Evolutionary conservation across 2,888 invertebrate species (phyloP).

Genomic region (Epinotia bilunana): DNA sequence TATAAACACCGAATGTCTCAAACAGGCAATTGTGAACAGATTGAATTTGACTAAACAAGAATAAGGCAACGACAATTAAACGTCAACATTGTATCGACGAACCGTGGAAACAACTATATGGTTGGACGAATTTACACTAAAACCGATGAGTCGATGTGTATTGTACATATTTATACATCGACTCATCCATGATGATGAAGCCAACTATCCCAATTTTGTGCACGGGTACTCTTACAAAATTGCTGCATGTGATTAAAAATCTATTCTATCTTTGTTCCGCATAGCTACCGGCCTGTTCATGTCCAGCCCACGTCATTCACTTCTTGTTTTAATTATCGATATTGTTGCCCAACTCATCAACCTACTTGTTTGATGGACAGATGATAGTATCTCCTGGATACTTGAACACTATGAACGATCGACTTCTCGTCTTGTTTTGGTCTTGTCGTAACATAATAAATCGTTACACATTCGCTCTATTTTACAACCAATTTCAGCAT

Average conservation of each 20-base stretch:
- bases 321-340: constrained; percentile 39
- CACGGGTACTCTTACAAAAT: no score
- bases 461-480: constrained; percentile 5
- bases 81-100: no score
- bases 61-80: no score
- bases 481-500: constrained; percentile 17
- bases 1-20: no score
- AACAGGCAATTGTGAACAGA: no score
- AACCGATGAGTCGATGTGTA: no score
- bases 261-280: constrained; percentile 11
- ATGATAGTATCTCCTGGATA: constrained; percentile 37
- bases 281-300: not conserved
- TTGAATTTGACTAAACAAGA: no score
- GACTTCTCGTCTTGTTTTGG: not conserved
- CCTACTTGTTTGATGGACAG: constrained; percentile 39
- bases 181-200: no score
- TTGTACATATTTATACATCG: no score
- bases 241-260: not conserved
- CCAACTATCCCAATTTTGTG: no score
- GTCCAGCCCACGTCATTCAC: constrained; percentile 2
- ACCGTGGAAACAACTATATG: no score
- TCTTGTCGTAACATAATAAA: constrained; percentile 6
- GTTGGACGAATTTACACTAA: no score
- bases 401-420: constrained; percentile 8
- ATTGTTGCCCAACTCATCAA: constrained; percentile 39